Conservation (phyloP, 2,888 invertebrate genomes). For the Hoplodrina ambigua region DNA sequence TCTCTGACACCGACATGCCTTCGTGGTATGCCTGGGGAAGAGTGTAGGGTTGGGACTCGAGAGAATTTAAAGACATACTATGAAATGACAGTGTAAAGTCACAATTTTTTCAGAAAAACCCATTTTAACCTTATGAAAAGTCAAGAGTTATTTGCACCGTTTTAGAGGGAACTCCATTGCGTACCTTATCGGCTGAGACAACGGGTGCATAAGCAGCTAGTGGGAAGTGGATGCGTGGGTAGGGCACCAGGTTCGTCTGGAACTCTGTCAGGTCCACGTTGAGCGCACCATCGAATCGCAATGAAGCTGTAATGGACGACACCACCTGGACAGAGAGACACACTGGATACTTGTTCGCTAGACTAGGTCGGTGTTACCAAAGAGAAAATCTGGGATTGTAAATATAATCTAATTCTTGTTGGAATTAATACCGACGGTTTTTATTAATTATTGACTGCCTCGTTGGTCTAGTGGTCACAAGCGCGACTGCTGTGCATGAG, state of each 20-base stretch:
- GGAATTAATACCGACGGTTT: no score
- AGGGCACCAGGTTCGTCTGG: slow-evolving; percentile 97
- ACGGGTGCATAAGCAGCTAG: slow-evolving; percentile 93
- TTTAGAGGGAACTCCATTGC: neutral
- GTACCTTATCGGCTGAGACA: slow-evolving; percentile 92
- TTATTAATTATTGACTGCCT: no score
- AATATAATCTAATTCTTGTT: neutral
- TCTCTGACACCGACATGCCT: slow-evolving; percentile 94
- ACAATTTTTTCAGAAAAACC: no score
- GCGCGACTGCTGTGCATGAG: no score
- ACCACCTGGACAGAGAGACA: slow-evolving; percentile 89
- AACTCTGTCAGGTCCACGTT: slow-evolving; percentile 98
- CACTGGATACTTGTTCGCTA: neutral
- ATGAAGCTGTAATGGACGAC: slow-evolving; percentile 96
- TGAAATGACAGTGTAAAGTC: no score
- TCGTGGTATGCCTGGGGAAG: slow-evolving; percentile 91
- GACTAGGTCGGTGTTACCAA: neutral
- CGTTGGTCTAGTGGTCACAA: no score
- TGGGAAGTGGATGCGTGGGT: slow-evolving; percentile 97
- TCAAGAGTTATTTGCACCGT: no score
- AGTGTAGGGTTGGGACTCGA: neutral
- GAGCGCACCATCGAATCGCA: slow-evolving; percentile 96
- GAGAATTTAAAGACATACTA: neutral
- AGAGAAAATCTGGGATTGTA: neutral
- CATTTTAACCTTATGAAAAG: no score